Evolutionary conservation across 2,113 vertebrate species (phyloP), one percentile per base, ranked within the genome.

Genomic region (Oreochromis tanganicae): DNA sequence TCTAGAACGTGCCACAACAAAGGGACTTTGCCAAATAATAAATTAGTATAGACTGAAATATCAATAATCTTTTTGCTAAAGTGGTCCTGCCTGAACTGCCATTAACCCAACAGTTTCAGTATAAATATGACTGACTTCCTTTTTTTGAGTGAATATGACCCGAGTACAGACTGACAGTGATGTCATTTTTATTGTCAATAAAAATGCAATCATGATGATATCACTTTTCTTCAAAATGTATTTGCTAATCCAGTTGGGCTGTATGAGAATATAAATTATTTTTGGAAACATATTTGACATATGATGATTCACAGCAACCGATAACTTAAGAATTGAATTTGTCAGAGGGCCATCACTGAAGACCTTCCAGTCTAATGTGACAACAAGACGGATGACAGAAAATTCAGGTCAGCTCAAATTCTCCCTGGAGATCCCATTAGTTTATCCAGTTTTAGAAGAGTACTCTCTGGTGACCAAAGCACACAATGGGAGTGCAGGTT

Each of bases 321-420:
- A 91, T 84, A 34, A 55, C 27, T 89, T 71, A 43, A 54, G 80
- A 88, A 32, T 36, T 66, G 4, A 68, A 89, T 86, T 87, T 66
- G 57, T 61, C 73, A 80, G 21, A 21, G 79, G 46, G 24, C 82
- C 63, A 63, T 87, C 81, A 66, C 81, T 50, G 71, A 24, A 27
- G 32, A 27, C 29, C 52, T 80, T 19, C 16, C 59, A 14, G 19
- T 88, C 59, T 38, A n/a, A 48, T 66, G 29, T 83, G 57, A 88
- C 90, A 84, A 85, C 10, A 81, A 89, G 83, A 89, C 46, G 7
- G 83, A 87, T 90, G 88, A 85, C 36, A 84, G 52, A 63, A 88
- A 55, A 82, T 50, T 81, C 38, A 41, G 54, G 84, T 89, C 89
- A 80, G 66, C 63, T 87, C 63, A n/a, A 50, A 83, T 82, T 61